Evolutionary conservation across 2,113 vertebrate species (phyloP).

Genomic region (Saiga tatarica): DNA sequence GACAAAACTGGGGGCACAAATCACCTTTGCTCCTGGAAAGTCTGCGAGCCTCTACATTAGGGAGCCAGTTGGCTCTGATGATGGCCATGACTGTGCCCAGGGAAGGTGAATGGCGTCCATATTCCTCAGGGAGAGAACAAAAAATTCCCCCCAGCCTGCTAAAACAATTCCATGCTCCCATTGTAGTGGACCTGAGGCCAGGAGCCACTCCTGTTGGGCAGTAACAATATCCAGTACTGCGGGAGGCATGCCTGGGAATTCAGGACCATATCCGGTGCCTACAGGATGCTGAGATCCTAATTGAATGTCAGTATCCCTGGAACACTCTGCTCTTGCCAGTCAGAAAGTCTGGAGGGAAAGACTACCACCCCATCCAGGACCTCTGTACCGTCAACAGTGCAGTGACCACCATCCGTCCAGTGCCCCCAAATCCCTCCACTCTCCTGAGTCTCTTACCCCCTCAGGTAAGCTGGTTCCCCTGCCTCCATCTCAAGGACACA

Average conservation of each 20-base stretch:
- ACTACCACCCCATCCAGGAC: neutral
- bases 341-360: accelerated
- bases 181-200: neutral
- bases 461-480: neutral
- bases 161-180: neutral
- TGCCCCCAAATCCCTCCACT: neutral
- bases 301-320: neutral
- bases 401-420: neutral
- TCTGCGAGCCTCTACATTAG: accelerated
- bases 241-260: neutral
- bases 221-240: neutral
- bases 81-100: neutral
- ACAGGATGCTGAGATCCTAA: neutral
- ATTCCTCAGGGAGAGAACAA: neutral
- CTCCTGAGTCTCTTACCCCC: neutral
- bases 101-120: neutral
- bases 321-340: neutral
- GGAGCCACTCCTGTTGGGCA: neutral
- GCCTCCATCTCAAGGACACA: neutral
- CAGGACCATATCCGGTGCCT: neutral
- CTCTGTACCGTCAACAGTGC: accelerated
- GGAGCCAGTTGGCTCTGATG: neutral
- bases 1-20: neutral
- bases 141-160: neutral
- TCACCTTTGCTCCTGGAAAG: neutral